Conservation (phyloP, 2,888 invertebrate species). For the Anthoptus insignis region DNA sequence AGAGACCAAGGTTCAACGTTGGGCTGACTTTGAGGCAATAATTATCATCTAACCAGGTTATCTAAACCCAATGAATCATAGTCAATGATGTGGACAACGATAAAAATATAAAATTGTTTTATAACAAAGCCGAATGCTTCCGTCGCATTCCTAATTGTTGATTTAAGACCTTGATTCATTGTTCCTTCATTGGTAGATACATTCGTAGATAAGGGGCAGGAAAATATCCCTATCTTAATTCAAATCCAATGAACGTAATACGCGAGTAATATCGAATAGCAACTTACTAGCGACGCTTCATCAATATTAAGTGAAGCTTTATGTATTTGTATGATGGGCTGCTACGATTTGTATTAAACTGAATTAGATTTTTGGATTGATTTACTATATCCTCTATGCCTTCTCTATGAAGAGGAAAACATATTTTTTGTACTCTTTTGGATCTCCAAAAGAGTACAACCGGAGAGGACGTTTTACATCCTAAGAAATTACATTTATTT, state of each 20-base stretch:
- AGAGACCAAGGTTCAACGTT: too few species aligned
- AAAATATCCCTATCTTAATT: constrained; percentile 13
- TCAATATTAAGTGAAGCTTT: constrained; percentile 23
- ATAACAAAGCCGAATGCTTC: not conserved
- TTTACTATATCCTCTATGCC: too few species aligned
- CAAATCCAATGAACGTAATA: constrained; percentile 16
- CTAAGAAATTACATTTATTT: too few species aligned
- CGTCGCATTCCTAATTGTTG: not conserved
- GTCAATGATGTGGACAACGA: not conserved
- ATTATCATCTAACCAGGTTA: too few species aligned
- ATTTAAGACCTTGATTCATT: not conserved
- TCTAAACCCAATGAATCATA: not conserved
- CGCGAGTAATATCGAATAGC: not conserved
- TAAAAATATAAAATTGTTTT: constrained; percentile 7
- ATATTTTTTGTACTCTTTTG: too few species aligned
- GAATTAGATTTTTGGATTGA: too few species aligned
- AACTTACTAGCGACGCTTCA: constrained; percentile 10
- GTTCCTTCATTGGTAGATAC: not conserved
- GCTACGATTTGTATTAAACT: constrained; percentile 16
- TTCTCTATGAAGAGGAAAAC: too few species aligned
- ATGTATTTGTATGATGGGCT: constrained; percentile 28
- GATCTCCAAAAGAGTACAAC: too few species aligned
- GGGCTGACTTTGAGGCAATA: too few species aligned
- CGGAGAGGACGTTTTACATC: too few species aligned
- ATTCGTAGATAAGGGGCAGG: not conserved